A percentile compares a stretch with the other conserved stretches of the same genome.
Conservation (phyloP, 2,888 invertebrate genomes). For the Diarsia brunnea region DNA sequence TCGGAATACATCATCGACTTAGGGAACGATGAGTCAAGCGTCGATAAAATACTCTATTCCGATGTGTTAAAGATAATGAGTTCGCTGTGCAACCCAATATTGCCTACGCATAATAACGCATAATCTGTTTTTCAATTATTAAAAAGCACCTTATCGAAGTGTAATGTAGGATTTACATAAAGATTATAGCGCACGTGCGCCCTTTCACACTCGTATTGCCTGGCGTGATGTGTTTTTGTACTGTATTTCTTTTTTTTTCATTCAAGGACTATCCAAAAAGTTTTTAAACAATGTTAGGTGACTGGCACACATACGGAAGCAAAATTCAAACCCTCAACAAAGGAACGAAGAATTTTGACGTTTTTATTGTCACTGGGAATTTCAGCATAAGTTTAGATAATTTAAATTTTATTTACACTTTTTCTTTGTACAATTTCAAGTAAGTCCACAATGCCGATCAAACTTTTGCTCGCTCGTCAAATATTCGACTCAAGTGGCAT, state of each 20-base stretch:
- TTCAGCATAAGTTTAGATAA: background rate
- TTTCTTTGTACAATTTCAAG: conserved; percentile 19
- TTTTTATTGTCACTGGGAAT: background rate
- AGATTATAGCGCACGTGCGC: conserved; percentile 85
- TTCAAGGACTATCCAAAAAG: conserved; percentile 36
- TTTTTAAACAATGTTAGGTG: conserved; percentile 15
- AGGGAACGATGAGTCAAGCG: conserved; percentile 15
- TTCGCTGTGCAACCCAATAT: conserved; percentile 39
- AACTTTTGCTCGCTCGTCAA: conserved; percentile 97
- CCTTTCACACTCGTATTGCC: conserved; percentile 58
- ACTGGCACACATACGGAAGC: conserved; percentile 18
- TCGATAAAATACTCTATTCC: conserved; percentile 38
- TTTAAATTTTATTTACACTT: conserved; percentile 10
- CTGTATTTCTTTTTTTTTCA: conserved; percentile 20
- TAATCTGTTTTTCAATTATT: conserved; percentile 89
- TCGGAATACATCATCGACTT: conserved; percentile 1
- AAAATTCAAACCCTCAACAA: conserved; percentile 15
- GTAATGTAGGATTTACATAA: conserved; percentile 86
- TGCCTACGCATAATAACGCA: conserved; percentile 78
- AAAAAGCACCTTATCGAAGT: conserved; percentile 87
- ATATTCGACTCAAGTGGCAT: conserved; percentile 99
- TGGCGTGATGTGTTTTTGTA: conserved; percentile 14
- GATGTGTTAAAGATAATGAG: conserved; percentile 34
- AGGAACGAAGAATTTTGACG: conserved; percentile 23
- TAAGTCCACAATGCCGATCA: conserved; percentile 94